Conservation (phyloP, 1,140 invertebrate genomes). For the Phymorhynchus buccinoides region DNA sequence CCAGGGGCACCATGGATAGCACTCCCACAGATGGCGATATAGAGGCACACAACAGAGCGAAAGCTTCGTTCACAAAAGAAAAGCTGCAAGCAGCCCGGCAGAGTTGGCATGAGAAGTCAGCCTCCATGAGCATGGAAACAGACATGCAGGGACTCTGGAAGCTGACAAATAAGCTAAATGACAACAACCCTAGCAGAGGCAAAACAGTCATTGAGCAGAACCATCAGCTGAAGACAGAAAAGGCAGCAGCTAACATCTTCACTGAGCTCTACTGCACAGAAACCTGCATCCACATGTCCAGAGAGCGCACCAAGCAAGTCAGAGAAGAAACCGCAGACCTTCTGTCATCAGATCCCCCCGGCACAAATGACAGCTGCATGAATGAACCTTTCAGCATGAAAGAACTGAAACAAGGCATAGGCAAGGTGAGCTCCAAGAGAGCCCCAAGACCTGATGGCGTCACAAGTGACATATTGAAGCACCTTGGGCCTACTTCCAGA, state of each 20-base stretch:
- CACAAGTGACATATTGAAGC: conserved; percentile 40
- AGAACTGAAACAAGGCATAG: too few species aligned
- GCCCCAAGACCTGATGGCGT: conserved; percentile 41
- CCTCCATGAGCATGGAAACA: conserved; percentile 12
- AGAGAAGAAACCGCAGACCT: conserved; percentile 5
- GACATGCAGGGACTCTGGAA: conserved; percentile 26
- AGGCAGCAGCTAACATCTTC: conserved; percentile 22
- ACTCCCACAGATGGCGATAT: conserved; percentile 31
- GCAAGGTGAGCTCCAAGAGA: conserved; percentile 35
- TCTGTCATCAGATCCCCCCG: conserved; percentile 11
- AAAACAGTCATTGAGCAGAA: conserved; percentile 25
- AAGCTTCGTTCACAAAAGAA: conserved; percentile 2
- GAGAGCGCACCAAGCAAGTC: conserved; percentile 13
- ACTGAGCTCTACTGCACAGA: neutral
- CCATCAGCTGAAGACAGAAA: conserved; percentile 28
- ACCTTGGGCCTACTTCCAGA: conserved; percentile 20
- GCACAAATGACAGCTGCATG: conserved; percentile 20
- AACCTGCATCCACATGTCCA: conserved; percentile 1
- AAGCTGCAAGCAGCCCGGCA: conserved; percentile 21
- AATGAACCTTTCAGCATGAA: neutral
- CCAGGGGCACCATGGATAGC: conserved; percentile 15
- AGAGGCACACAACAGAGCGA: conserved; percentile 29
- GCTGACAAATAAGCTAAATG: neutral
- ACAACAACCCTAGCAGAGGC: conserved; percentile 22
- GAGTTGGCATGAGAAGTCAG: conserved; percentile 20